Conservation (phyloP, 53 echinoderm and acorn worm species). For the Temnopleurus reevesii region DNA sequence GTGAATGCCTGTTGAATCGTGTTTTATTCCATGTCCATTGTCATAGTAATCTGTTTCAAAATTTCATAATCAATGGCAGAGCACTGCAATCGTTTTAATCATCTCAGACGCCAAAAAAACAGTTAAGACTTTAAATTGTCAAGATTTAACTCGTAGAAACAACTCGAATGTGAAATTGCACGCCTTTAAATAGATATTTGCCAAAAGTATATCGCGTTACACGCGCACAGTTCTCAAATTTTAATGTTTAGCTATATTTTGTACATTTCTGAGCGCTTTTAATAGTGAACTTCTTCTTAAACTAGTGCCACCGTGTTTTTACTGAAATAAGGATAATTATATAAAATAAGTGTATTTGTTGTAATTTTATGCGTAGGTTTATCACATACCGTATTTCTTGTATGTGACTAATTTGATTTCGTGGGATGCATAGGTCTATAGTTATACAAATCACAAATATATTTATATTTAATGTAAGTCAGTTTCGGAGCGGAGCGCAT, state of each 20-base stretch:
- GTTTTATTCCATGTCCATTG: no score
- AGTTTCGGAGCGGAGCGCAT: no score
- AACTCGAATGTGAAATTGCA: background rate
- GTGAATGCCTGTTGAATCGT: no score
- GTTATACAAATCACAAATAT: background rate
- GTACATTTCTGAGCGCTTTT: background rate
- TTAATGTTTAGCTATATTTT: conserved; percentile 1
- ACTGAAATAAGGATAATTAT: background rate
- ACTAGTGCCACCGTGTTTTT: background rate
- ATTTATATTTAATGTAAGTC: no score
- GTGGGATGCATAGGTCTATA: background rate
- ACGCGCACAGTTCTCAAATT: background rate
- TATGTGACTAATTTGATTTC: conserved; percentile 15
- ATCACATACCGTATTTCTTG: background rate
- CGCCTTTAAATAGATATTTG: background rate
- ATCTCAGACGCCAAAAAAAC: no score
- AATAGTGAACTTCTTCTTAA: background rate
- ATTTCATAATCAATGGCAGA: background rate
- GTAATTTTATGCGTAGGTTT: background rate
- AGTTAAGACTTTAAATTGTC: background rate
- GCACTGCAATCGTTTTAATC: background rate
- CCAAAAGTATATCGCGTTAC: background rate
- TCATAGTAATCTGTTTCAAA: no score
- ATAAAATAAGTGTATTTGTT: background rate
- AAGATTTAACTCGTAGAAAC: background rate